Evolutionary conservation across 2,797 vertebrate species (phyloP).

Genomic region (Merluccius polli): DNA sequence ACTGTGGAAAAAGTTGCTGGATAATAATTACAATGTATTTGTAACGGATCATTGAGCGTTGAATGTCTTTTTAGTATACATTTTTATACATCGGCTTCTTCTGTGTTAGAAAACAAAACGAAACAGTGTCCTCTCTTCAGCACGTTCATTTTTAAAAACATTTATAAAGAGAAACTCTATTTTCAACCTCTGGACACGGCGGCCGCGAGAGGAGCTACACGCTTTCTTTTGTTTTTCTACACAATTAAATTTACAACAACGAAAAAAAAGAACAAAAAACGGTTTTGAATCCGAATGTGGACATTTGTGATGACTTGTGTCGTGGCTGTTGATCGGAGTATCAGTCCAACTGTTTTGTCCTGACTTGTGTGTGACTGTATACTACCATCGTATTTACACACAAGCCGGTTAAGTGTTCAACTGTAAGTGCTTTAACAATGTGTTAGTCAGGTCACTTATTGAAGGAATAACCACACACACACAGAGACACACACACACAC

Average conservation of each 20-base stretch:
- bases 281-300: neutral
- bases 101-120: neutral
- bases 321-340: neutral
- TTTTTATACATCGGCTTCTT: neutral
- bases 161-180: slow-evolving; percentile 1
- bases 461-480: too few species aligned
- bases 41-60: neutral
- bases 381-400: neutral
- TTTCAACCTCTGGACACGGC: neutral
- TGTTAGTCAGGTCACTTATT: too few species aligned
- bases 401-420: slow-evolving; percentile 36
- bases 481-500: too few species aligned
- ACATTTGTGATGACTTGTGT: neutral
- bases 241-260: neutral
- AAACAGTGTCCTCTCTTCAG: neutral
- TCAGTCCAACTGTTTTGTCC: slow-evolving; percentile 4
- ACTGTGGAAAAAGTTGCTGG: neutral
- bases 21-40: neutral
- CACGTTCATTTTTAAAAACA: neutral
- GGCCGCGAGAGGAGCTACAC: neutral
- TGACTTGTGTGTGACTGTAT: neutral
- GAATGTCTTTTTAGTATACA: neutral
- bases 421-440: slow-evolving; percentile 40
- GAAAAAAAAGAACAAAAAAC: neutral
- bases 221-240: neutral